phyloP scores from a whole-genome alignment of 2,888 invertebrate genomes.

The Ormyrus pomaceus region DNA sequence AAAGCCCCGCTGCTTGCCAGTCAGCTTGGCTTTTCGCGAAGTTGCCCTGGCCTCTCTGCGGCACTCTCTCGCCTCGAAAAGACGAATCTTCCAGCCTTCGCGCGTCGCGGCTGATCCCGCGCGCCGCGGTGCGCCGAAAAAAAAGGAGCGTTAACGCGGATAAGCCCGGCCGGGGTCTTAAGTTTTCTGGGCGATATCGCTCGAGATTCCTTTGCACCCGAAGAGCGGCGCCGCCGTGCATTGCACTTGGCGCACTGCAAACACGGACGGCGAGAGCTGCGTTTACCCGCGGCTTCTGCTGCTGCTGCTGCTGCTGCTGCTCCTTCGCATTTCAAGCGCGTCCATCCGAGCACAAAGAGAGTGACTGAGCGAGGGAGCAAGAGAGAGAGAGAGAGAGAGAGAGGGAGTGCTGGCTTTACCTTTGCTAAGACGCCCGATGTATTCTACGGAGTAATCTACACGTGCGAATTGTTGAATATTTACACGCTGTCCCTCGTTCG shows the following conservation, averaged over 20 bases:
- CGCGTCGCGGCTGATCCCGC: neutral
- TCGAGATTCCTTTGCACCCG: conserved; percentile 40
- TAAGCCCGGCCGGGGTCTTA: conserved; percentile 4
- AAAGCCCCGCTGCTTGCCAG: neutral
- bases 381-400: neutral
- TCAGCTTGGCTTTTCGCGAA: neutral
- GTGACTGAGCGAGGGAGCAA: neutral
- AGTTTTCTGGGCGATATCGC: conserved; percentile 6
- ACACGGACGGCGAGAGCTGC: neutral
- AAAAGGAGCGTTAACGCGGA: conserved; percentile 4
- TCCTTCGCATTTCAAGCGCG: conserved; percentile 49
- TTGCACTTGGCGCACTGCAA: conserved; percentile 32
- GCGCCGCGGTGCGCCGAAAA: neutral
- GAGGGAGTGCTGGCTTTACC: neutral
- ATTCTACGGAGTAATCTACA: conserved; percentile 26
- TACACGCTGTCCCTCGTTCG: conserved; percentile 12
- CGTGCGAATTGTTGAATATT: conserved; percentile 44
- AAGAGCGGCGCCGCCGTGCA: neutral
- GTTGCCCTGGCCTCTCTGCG: too few species aligned
- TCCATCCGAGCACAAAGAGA: neutral
- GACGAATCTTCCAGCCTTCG: neutral
- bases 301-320: neutral
- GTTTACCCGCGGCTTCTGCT: conserved; percentile 9
- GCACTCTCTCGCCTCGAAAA: neutral
- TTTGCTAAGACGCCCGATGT: conserved; percentile 24